Conservation (phyloP, 2,113 vertebrate genomes). For the Cryptomyrus ogoouensis region DNA sequence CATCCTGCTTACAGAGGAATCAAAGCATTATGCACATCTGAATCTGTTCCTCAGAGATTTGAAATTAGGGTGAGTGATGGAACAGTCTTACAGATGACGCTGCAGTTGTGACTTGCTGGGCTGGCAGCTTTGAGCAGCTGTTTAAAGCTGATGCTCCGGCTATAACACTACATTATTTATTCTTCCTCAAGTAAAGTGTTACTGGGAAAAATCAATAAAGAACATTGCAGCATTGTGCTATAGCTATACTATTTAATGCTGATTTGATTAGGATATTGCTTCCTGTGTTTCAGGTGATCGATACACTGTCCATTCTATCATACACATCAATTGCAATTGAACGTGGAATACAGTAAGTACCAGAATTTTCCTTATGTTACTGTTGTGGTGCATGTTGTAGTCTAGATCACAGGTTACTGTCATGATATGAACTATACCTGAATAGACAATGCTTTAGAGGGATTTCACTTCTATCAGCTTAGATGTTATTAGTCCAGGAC, state of each 20-base stretch:
- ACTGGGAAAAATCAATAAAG: not conserved
- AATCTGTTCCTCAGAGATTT: too few species aligned
- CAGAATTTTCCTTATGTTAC: not conserved
- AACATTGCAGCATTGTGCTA: not conserved
- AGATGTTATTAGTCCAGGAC: not conserved
- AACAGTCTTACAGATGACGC: too few species aligned
- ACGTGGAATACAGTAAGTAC: slow-evolving; percentile 70
- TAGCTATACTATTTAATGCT: not conserved
- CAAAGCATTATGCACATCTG: too few species aligned
- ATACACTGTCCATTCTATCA: slow-evolving; percentile 73
- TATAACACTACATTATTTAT: not conserved
- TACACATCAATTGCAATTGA: slow-evolving; percentile 61
- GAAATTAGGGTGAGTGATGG: too few species aligned
- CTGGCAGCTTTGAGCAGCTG: too few species aligned
- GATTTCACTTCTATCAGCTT: not conserved
- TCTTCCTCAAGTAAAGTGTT: not conserved
- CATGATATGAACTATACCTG: not conserved
- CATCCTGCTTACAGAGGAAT: too few species aligned
- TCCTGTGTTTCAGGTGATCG: slow-evolving; percentile 62
- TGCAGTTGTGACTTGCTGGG: too few species aligned
- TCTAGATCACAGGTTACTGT: not conserved
- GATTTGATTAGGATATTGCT: not conserved
- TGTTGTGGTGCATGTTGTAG: not conserved
- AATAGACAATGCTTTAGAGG: not conserved
- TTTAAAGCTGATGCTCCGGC: too few species aligned